Evolutionary conservation across 2,888 invertebrate species (phyloP), one percentile per base, ranked within the genome.

Genomic region (Pteria penguin): DNA sequence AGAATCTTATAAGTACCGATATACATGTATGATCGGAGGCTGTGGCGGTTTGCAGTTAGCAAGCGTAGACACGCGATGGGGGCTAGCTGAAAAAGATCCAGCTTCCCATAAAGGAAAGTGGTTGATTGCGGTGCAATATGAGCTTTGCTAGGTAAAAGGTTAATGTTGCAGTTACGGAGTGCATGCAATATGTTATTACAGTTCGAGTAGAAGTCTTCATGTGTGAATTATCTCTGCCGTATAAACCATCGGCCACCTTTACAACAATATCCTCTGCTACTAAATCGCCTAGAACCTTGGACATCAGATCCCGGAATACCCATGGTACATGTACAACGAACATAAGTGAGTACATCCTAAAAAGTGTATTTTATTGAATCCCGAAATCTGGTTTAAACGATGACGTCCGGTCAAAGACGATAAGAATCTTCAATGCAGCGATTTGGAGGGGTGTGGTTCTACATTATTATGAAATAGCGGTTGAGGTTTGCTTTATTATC

Each of bases 261-360:
- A 45, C 45, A 45, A 45, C 45, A 14, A 45, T 45, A 14, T 18
- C 45, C 18, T 45, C 45, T 14, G 45, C 45, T 45, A 45, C 45
- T 18, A 45, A 18, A 45, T 45, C 45, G 45, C 45, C 45, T 14
- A 45, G 18, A 14, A 45, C 45, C 45, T 18, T 45, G 18, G 14
- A 71, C 77, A 26, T 78, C 71, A n/a, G 76, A 72, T 18, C 67
- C 76, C 11, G 76, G 76, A 72, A 73, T 79, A 18, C 79, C 76
- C 79, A 79, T 79, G 14, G 76, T 72, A n/a, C n/a, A n/a, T n/a
- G n/a, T n/a, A 29, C 61, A 78, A 11, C 68, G n/a, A 22, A 68
- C 55, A 36, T 79, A 79, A 1, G 78, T 72, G 11, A 60, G 54
- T 14, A 69, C 29, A 18, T 72, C 79, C n/a, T 63, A 36, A 45